Evolutionary conservation across 2,797 vertebrate genomes (phyloP), one percentile per base, ranked within the genome.

Genomic region (Pipistrellus nathusii): DNA sequence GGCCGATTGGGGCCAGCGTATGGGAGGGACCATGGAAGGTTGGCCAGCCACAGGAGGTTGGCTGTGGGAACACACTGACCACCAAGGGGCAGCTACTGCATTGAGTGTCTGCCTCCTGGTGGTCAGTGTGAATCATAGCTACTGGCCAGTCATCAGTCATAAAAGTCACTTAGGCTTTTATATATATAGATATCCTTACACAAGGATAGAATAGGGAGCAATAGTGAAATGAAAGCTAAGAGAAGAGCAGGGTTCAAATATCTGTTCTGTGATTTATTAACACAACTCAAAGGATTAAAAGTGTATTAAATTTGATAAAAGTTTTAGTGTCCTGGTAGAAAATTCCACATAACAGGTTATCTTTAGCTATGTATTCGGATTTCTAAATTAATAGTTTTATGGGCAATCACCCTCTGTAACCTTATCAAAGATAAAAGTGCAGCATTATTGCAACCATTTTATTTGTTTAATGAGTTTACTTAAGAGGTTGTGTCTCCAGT

Each of bases 241-340:
- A 93, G 53, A 38, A 84, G 38, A 75, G 21, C 15, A 27, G 51
- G 35, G 6, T 85, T 66, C 48, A 81, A 73, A 87, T 78, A 5
- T 14, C 68, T 77, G 7, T 13, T 59, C 18, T 76, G 5, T 94
- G 62, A 90, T 23, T 55, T 83, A 66, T 15, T 77, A 90, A 62
- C 35, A 83, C 9, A 95, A 89, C 5, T 62, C 13, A 51, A 4
- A 86, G 14, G 20, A 10, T 62, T 68, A 66, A 94, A 90, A 51
- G 14, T 62, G 25, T 8, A 71, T 88, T 89, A 90, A 93, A 85
- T 66, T 18, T 87, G 6, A 86, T 68, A 59, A 91, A 66, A 8
- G 21, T 32, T 72, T 85, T 35, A 55, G 85, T 69, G 13, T 38
- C 35, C n/a, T 71, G n/a, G 21, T 30, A 91, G 9, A 30, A 85